Evolutionary conservation across 2,888 invertebrate genomes (phyloP).

Genomic region (Glyphotaelius pellucidus): DNA sequence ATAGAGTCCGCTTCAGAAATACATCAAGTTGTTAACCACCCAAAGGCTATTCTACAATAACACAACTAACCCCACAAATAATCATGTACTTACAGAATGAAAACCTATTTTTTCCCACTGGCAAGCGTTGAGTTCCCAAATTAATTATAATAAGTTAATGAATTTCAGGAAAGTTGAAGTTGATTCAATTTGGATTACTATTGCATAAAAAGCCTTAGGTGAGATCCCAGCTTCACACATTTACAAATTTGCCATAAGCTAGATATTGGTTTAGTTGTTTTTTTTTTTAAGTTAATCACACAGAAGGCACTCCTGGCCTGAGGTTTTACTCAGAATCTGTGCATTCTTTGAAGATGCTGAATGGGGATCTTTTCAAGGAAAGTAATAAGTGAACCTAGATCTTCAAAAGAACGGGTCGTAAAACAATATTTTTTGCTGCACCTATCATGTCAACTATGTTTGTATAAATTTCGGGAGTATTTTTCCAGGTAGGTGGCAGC

Average conservation of each 20-base stretch:
- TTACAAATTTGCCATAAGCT: too few relatives aligned
- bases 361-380: neutral
- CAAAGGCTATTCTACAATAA: neutral
- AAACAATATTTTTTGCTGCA: neutral
- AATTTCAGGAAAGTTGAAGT: too few relatives aligned
- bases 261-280: too few relatives aligned
- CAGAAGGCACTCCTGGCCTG: too few relatives aligned
- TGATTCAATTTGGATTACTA: too few relatives aligned
- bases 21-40: neutral
- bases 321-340: too few relatives aligned
- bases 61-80: neutral
- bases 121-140: neutral
- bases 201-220: too few relatives aligned
- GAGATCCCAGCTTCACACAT: too few relatives aligned
- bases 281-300: too few relatives aligned
- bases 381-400: neutral
- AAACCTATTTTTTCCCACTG: neutral
- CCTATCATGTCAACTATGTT: neutral
- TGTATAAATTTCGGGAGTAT: neutral
- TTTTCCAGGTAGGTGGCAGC: neutral
- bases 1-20: conserved; percentile 43
- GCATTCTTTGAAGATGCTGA: too few relatives aligned
- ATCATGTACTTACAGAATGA: neutral
- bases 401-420: neutral
- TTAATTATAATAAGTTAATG: too few relatives aligned